Conservation (phyloP, 2,797 vertebrate genomes). For the Cirrhinus mrigala region DNA sequence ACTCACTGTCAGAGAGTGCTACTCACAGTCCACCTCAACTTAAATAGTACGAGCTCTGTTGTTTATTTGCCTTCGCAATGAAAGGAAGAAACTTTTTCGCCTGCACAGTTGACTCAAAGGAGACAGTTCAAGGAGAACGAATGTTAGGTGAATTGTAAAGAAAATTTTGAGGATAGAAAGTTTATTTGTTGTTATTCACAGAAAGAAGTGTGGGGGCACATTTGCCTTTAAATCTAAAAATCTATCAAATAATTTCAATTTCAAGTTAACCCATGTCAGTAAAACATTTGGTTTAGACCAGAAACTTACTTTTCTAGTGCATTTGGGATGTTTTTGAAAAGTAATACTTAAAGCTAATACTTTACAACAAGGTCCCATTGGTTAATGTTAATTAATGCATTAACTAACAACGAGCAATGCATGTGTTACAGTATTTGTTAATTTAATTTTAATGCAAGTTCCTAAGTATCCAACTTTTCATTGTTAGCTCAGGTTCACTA, state of each 20-base stretch:
- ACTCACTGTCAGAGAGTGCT: constrained; percentile 79
- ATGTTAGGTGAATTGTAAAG: constrained; percentile 62
- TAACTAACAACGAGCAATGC: too few species aligned
- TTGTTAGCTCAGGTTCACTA: too few species aligned
- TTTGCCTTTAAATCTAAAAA: neutral
- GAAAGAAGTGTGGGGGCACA: neutral
- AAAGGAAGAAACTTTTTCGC: constrained; percentile 59
- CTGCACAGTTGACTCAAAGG: constrained; percentile 68
- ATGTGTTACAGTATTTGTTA: too few species aligned
- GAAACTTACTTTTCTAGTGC: neutral
- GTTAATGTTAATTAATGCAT: neutral
- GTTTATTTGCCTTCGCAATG: constrained; percentile 64
- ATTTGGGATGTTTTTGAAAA: neutral
- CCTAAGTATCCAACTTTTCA: too few species aligned
- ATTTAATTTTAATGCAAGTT: too few species aligned
- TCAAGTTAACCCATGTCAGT: neutral
- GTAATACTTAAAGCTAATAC: neutral
- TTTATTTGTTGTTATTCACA: constrained; percentile 20
- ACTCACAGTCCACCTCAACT: constrained; percentile 68
- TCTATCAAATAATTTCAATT: neutral
- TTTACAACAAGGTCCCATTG: too few species aligned
- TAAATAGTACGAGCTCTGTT: constrained; percentile 74
- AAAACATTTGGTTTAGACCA: constrained; percentile 25
- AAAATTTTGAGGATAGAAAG: constrained; percentile 66
- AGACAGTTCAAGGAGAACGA: constrained; percentile 69